phyloP scores from a whole-genome alignment of 2,797 vertebrate species.

The Ambastaia sidthimunki region DNA sequence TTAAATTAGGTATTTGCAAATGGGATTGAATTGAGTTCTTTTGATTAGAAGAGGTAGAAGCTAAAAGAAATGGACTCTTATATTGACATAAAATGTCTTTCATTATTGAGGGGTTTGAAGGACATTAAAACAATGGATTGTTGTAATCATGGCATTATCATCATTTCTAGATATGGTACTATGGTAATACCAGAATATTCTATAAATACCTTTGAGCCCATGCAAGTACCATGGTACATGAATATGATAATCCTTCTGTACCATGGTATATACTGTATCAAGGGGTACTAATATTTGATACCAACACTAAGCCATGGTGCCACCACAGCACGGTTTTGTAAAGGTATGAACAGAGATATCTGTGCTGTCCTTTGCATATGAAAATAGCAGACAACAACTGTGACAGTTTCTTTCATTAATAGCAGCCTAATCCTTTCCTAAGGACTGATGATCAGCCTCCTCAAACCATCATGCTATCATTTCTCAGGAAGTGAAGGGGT shows the following conservation, averaged over 20 bases:
- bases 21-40: not conserved
- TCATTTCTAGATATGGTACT: not conserved
- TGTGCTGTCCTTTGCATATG: not conserved
- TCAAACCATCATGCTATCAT: constrained; percentile 35
- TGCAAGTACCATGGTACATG: not conserved
- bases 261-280: not conserved
- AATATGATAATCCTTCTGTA: not conserved
- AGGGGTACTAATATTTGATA: not conserved
- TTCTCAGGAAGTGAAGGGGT: constrained; percentile 27
- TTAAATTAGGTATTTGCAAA: not conserved
- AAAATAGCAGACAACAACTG: constrained; percentile 10
- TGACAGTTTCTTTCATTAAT: constrained; percentile 33
- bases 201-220: not conserved
- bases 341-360: not conserved
- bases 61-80: not conserved
- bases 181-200: not conserved
- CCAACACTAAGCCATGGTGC: not conserved
- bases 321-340: not conserved
- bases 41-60: not conserved
- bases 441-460: constrained; percentile 35
- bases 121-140: constrained; percentile 9
- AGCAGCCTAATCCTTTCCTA: constrained; percentile 24
- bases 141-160: not conserved
- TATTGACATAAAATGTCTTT: not conserved
- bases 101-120: not conserved